Evolutionary conservation across 2,888 invertebrate species (phyloP).

Genomic region (Aquatica leii): DNA sequence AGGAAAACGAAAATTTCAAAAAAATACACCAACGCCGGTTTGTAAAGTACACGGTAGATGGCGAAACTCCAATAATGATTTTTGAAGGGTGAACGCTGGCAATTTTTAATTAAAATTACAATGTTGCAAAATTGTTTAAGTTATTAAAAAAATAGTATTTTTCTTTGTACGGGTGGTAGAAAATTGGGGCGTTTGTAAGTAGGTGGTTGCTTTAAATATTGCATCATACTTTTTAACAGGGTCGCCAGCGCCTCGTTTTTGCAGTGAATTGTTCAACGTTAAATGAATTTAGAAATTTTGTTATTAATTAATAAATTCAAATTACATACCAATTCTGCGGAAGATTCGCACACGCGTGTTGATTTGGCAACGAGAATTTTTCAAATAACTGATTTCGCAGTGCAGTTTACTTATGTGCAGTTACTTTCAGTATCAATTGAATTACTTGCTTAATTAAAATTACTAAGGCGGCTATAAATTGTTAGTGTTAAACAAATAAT

Average conservation of each 20-base stretch:
- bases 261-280: too few species aligned
- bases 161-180: neutral
- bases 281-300: too few species aligned
- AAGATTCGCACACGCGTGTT: slow-evolving; percentile 6
- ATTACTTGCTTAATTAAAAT: neutral
- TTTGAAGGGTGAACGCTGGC: too few species aligned
- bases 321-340: neutral
- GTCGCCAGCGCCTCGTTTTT: too few species aligned
- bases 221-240: slow-evolving; percentile 6
- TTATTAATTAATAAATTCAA: neutral
- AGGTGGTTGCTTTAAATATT: neutral
- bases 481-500: too few species aligned
- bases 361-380: slow-evolving; percentile 8
- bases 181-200: too few species aligned
- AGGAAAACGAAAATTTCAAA: too few species aligned
- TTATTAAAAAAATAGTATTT: neutral
- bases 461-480: too few species aligned
- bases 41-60: too few species aligned
- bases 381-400: slow-evolving; percentile 13
- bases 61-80: too few species aligned
- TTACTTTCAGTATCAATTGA: slow-evolving; percentile 8
- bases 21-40: too few species aligned
- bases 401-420: slow-evolving; percentile 1
- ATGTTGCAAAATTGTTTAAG: neutral
- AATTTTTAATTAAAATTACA: neutral